phyloP scores from a whole-genome alignment of 2,797 vertebrate genomes.

The Sebastes paucispinis region DNA sequence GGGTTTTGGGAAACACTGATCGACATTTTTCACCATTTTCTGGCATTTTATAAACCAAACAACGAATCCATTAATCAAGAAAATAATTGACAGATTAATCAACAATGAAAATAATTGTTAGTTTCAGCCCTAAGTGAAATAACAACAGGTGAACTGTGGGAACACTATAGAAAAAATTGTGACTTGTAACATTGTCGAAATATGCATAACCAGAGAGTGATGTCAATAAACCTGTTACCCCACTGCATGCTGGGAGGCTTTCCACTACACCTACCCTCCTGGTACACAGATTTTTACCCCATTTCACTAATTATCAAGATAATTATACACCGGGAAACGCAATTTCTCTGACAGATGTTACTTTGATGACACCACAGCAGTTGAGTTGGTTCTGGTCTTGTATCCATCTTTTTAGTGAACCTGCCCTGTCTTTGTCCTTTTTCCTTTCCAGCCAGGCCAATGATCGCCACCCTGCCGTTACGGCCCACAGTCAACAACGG shows the following conservation, averaged over 20 bases:
- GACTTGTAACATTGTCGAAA: not conserved
- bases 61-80: no score
- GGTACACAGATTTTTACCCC: not conserved
- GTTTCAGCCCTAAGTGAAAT: not conserved
- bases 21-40: no score
- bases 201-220: not conserved
- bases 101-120: no score
- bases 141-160: not conserved
- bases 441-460: slow-evolving; percentile 88
- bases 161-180: not conserved
- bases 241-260: slow-evolving; percentile 10
- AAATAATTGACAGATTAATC: no score
- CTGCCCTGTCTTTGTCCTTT: slow-evolving; percentile 15
- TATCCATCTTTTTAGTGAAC: not conserved
- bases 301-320: not conserved
- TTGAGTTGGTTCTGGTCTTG: not conserved
- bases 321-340: not conserved
- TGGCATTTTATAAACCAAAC: no score
- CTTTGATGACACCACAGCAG: not conserved
- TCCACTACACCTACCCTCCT: not conserved
- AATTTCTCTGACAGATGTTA: not conserved
- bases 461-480: slow-evolving; percentile 92
- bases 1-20: no score
- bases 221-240: not conserved
- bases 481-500: slow-evolving; percentile 93